phyloP scores from a whole-genome alignment of 2,888 invertebrate species.

The Ormia ochracea region DNA sequence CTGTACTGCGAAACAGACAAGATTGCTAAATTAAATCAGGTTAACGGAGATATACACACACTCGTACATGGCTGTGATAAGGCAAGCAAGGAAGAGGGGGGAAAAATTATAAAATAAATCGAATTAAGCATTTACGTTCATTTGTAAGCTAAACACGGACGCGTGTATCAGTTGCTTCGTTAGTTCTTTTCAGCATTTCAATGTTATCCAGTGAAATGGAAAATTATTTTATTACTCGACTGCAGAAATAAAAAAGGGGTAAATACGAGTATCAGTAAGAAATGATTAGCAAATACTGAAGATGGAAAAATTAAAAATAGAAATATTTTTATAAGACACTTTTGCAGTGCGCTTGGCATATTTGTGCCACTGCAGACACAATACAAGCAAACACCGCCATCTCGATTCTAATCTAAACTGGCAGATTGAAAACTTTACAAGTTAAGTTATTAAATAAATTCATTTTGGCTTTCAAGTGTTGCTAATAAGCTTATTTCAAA shows the following conservation, averaged over 20 bases:
- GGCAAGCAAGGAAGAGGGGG: background rate
- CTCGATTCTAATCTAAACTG: slow-evolving; percentile 1
- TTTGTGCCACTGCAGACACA: background rate
- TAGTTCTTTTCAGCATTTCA: slow-evolving; percentile 40
- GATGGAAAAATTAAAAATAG: background rate
- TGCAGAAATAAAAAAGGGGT: slow-evolving; percentile 38
- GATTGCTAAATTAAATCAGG: slow-evolving; percentile 51
- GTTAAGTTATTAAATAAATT: background rate
- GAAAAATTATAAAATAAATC: slow-evolving; percentile 27
- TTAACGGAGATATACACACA: slow-evolving; percentile 3
- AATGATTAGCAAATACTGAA: slow-evolving; percentile 26
- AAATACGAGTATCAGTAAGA: slow-evolving; percentile 39
- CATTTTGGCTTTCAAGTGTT: background rate
- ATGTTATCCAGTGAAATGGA: slow-evolving; percentile 52
- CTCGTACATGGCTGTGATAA: slow-evolving; percentile 7
- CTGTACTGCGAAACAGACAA: background rate
- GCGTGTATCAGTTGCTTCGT: slow-evolving; percentile 58
- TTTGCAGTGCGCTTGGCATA: background rate
- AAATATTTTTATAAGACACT: background rate
- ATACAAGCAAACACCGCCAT: background rate
- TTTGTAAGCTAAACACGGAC: slow-evolving; percentile 58
- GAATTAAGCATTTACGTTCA: slow-evolving; percentile 56
- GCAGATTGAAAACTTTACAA: background rate
- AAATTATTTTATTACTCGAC: slow-evolving; percentile 54
- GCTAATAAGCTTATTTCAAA: background rate